Conservation (phyloP, 2,888 invertebrate species). For the Marasmarcha lunaedactyla region DNA sequence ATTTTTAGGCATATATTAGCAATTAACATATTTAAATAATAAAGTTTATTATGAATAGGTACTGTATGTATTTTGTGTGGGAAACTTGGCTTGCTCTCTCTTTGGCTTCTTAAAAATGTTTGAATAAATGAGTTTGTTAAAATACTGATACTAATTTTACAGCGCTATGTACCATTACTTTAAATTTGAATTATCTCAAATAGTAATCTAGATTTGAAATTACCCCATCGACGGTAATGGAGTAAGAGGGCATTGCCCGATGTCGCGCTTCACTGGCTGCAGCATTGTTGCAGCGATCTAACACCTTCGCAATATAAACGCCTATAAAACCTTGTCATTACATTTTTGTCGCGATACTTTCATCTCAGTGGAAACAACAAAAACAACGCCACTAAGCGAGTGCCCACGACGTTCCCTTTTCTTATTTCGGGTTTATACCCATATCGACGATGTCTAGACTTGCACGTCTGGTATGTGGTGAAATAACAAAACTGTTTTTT, state of each 20-base stretch:
- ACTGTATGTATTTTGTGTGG: too few relatives aligned
- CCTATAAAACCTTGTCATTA: conserved; percentile 68
- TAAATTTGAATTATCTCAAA: too few relatives aligned
- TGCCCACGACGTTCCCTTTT: conserved; percentile 27
- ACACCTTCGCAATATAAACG: conserved; percentile 68
- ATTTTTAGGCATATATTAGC: too few relatives aligned
- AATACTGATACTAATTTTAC: too few relatives aligned
- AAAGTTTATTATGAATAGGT: too few relatives aligned
- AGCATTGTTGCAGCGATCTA: conserved; percentile 63
- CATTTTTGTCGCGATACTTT: conserved; percentile 64
- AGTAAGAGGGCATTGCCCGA: conserved; percentile 65
- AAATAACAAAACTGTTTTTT: too few relatives aligned
- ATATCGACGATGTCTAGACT: conserved; percentile 44
- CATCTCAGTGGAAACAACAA: conserved; percentile 56
- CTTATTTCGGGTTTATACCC: conserved; percentile 52
- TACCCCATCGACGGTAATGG: conserved; percentile 29
- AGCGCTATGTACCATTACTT: too few relatives aligned
- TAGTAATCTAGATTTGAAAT: too few relatives aligned
- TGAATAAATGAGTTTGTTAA: too few relatives aligned
- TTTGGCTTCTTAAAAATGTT: too few relatives aligned
- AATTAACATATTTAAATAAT: too few relatives aligned
- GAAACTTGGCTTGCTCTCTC: too few relatives aligned
- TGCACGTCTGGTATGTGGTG: conserved; percentile 54
- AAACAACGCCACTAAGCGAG: conserved; percentile 42
- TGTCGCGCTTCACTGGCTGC: conserved; percentile 60